Evolutionary conservation across 2,797 vertebrate species (phyloP).

Genomic region (Acanthurus tractus): DNA sequence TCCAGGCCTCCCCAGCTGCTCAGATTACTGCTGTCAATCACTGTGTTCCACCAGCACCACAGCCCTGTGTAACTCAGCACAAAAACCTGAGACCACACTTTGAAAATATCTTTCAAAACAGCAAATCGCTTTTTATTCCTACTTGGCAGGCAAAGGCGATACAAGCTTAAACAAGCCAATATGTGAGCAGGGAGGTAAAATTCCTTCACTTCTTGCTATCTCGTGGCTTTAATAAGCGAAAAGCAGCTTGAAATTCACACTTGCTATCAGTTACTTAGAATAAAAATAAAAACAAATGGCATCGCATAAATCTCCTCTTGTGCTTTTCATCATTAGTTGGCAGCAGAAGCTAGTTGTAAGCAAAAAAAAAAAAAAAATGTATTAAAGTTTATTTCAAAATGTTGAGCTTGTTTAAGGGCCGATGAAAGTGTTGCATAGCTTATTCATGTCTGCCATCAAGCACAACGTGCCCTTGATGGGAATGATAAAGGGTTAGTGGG

Average conservation of each 20-base stretch:
- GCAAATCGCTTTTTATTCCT: constrained; percentile 51
- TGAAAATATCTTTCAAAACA: constrained; percentile 62
- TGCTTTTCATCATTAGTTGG: constrained; percentile 71
- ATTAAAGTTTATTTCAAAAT: constrained; percentile 53
- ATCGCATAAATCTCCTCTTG: constrained; percentile 46
- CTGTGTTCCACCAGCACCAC: constrained; percentile 15
- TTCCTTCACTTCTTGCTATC: constrained; percentile 54
- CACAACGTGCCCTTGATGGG: constrained; percentile 50
- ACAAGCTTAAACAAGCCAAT: constrained; percentile 48
- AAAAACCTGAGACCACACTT: constrained; percentile 55
- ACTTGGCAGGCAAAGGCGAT: constrained; percentile 56
- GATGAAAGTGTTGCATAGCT: constrained; percentile 54
- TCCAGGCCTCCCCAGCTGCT: constrained; percentile 61
- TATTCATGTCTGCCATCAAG: constrained; percentile 65
- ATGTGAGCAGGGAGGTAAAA: constrained; percentile 42
- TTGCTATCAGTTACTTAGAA: constrained; percentile 31
- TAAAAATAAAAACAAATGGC: constrained; percentile 60
- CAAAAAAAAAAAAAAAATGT: constrained; percentile 30
- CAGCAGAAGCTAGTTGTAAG: constrained; percentile 42
- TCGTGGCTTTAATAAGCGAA: constrained; percentile 47
- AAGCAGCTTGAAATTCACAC: constrained; percentile 62
- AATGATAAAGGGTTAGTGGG: constrained; percentile 51
- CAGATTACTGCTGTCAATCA: constrained; percentile 80
- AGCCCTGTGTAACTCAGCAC: constrained; percentile 30
- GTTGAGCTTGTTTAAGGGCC: constrained; percentile 50